Conservation (phyloP, 2,113 vertebrate genomes). For the Erpornis zantholeuca region DNA sequence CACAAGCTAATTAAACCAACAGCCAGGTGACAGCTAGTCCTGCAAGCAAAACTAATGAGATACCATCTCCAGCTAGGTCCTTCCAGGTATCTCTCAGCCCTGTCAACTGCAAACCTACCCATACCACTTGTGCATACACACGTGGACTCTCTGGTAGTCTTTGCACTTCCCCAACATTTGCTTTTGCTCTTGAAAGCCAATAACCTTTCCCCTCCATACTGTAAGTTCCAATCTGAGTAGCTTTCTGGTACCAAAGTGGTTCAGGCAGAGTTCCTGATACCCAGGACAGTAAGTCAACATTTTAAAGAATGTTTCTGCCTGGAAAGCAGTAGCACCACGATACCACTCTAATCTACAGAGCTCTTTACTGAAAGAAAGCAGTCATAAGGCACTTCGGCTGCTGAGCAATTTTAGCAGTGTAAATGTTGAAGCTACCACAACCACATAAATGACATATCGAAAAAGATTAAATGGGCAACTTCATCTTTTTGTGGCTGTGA, state of each 20-base stretch:
- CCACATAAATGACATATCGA: constrained; percentile 13
- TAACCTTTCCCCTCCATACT: background rate
- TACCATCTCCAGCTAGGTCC: background rate
- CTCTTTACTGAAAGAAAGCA: background rate
- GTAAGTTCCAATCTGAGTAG: background rate
- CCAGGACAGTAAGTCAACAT: background rate
- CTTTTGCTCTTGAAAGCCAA: background rate
- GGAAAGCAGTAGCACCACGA: background rate
- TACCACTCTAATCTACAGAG: background rate
- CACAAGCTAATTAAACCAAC: background rate
- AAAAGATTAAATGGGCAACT: background rate
- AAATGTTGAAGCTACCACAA: background rate
- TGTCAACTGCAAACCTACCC: background rate
- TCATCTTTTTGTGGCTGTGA: background rate
- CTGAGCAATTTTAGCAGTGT: constrained; percentile 21
- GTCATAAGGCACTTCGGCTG: background rate
- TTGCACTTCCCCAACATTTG: background rate
- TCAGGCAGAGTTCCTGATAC: background rate
- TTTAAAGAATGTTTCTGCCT: background rate
- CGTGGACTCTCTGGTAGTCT: background rate
- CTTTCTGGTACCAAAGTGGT: background rate
- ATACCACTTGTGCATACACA: background rate
- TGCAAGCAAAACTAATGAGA: background rate
- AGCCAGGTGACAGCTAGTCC: background rate
- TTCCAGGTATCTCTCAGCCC: background rate